Evolutionary conservation across 1,140 invertebrate genomes (phyloP), one percentile per base, ranked within the genome.

Genomic region (Ephestia elutella): DNA sequence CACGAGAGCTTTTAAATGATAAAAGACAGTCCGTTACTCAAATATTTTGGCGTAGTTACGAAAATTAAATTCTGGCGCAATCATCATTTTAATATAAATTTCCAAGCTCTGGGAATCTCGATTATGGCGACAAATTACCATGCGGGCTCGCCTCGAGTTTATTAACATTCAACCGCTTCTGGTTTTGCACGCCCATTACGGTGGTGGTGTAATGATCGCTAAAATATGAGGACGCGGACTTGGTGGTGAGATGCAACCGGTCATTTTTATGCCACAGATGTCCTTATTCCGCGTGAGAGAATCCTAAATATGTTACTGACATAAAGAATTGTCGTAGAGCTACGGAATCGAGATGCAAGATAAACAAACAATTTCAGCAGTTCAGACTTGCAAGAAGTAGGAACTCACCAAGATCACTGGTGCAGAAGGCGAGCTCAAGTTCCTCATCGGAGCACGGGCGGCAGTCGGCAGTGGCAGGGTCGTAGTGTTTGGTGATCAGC

Each of bases 381-480:
- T 17, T 15, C 10, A 5, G 49, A 50, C 10, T 49, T 49, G 13
- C 9, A 17, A 49, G 21, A 18, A 50, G 19, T 53, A 48, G 32
- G 28, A 61, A 79, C 92, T 90, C 75, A 93, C 93, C 94, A 70
- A 96, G 90, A 86, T 96, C 95, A 68, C 93, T 95, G 13, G 93
- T 93, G 78, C 95, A 96, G 73, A 93, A 96, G 7, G 94, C 92
- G 32, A 93, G 91, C 13, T 95, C 92, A 49, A 96, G 72, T 81
- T 96, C 94, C 4, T 93, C 91, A 49, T 92, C 91, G 0, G 92
- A 91, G 73, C 95, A 96, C 0, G 95, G 95, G 56, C 93, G 89
- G 78, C 95, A 96, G 63, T 95, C 94, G 81, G 92, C 92, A 68
- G 92, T 91, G 30, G 89, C 80, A 0, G 92, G 91, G 69, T 93